These are phyloP conservation scores for Calliphora vomitoria DNA, from an alignment of 2,888 invertebrate genomes.

Conservation along the genomic window DNA sequence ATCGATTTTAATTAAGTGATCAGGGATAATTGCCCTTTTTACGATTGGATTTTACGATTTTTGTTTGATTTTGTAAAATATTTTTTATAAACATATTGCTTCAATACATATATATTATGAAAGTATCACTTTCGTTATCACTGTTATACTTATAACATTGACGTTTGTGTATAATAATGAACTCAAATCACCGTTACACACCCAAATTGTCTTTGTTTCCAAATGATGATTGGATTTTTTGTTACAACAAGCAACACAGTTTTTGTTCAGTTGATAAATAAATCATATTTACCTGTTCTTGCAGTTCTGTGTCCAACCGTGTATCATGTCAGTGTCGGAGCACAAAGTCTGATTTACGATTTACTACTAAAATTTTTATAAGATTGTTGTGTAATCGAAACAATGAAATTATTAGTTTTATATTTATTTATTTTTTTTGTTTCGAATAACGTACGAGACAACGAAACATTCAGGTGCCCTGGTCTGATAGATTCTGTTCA, in stretches of 20 bases:
- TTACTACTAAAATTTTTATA: slow-evolving; percentile 30
- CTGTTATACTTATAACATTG: background rate
- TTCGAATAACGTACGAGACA: background rate
- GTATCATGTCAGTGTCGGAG: slow-evolving; percentile 56
- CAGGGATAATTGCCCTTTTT: too few relatives aligned
- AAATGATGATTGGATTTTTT: slow-evolving; percentile 49
- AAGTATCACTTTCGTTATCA: too few relatives aligned
- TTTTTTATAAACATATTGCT: too few relatives aligned
- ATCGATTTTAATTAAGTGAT: too few relatives aligned
- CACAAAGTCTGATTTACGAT: slow-evolving; percentile 70
- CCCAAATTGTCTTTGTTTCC: slow-evolving; percentile 34
- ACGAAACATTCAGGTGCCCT: slow-evolving; percentile 62
- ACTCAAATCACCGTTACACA: slow-evolving; percentile 25
- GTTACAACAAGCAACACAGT: slow-evolving; percentile 11
- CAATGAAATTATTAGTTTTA: slow-evolving; percentile 63
- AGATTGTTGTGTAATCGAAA: slow-evolving; percentile 69
- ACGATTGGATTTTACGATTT: too few relatives aligned
- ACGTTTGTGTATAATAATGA: slow-evolving; percentile 14
- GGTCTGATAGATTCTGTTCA: slow-evolving; percentile 3
- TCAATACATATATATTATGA: too few relatives aligned
- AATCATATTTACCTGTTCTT: slow-evolving; percentile 41
- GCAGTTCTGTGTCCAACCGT: slow-evolving; percentile 39
- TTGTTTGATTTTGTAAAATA: too few relatives aligned
- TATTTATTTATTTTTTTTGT: slow-evolving; percentile 21
- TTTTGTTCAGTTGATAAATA: slow-evolving; percentile 44